A percentile compares a stretch with the other conserved stretches of the same genome.
Evolutionary conservation across 2,888 invertebrate genomes (phyloP).

Genomic region (Sussaba pulchella): DNA sequence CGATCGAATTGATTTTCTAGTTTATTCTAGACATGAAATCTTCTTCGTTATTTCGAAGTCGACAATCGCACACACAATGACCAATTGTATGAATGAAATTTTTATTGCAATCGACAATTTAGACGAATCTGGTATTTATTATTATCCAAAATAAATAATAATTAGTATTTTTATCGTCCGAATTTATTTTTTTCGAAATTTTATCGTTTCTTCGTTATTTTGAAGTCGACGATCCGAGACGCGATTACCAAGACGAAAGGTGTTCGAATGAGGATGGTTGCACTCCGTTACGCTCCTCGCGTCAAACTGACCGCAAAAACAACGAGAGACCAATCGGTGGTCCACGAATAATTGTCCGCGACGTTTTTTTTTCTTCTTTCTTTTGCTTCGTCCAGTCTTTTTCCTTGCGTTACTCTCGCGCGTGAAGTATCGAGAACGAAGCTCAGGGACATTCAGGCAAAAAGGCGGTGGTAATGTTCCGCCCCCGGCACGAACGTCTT

Average conservation of each 20-base stretch:
- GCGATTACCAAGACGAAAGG: neutral
- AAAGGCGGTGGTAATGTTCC: slow-evolving; percentile 5
- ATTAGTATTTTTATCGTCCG: too few relatives aligned
- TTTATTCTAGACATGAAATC: too few relatives aligned
- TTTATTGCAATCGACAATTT: too few relatives aligned
- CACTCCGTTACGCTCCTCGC: slow-evolving; percentile 50
- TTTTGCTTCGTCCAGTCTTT: neutral
- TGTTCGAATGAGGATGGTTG: slow-evolving; percentile 21
- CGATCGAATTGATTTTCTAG: too few relatives aligned
- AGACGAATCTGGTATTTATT: too few relatives aligned
- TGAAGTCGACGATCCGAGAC: neutral
- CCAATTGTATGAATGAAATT: too few relatives aligned
- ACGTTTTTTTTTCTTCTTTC: too few relatives aligned
- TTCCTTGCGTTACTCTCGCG: slow-evolving; percentile 25
- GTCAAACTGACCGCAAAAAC: slow-evolving; percentile 53
- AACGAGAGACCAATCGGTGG: slow-evolving; percentile 38
- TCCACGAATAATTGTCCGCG: slow-evolving; percentile 37
- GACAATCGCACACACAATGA: too few relatives aligned
- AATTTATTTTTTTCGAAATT: too few relatives aligned
- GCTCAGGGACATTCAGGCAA: slow-evolving; percentile 40
- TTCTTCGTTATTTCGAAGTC: too few relatives aligned
- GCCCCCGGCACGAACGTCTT: slow-evolving; percentile 29
- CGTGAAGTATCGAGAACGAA: too few relatives aligned
- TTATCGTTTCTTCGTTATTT: slow-evolving; percentile 6
- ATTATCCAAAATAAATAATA: neutral